phyloP scores from a whole-genome alignment of 2,888 invertebrate genomes.

The Hermaeophaga mercurialis region DNA sequence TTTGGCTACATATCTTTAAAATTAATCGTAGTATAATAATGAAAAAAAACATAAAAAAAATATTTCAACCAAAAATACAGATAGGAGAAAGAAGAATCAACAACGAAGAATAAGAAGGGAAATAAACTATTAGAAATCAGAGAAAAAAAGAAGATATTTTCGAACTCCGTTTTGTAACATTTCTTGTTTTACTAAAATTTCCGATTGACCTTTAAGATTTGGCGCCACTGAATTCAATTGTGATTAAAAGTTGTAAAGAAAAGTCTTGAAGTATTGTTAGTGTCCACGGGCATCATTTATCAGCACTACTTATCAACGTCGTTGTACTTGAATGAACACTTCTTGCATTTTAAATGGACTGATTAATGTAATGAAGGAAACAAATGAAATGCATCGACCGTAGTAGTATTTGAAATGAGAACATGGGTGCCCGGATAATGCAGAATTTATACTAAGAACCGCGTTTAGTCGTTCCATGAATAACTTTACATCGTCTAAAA shows the following conservation, averaged over 20 bases:
- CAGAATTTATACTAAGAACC: constrained; percentile 21
- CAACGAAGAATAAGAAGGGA: too few relatives aligned
- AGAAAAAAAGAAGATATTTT: too few relatives aligned
- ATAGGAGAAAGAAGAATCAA: too few relatives aligned
- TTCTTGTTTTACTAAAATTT: too few relatives aligned
- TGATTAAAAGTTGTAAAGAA: constrained; percentile 30
- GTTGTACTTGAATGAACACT: constrained; percentile 35
- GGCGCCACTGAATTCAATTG: constrained; percentile 23
- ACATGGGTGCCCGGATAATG: constrained; percentile 34
- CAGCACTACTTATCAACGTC: constrained; percentile 40
- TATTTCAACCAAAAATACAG: too few relatives aligned
- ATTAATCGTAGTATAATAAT: too few relatives aligned
- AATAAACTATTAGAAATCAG: too few relatives aligned
- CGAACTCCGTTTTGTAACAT: too few relatives aligned
- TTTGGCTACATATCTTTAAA: too few relatives aligned
- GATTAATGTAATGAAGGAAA: constrained; percentile 37
- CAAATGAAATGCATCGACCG: constrained; percentile 31
- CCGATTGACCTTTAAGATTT: too few relatives aligned
- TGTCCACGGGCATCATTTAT: constrained; percentile 36
- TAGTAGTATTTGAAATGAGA: constrained; percentile 22
- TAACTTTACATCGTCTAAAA: constrained; percentile 12
- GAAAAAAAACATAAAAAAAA: too few relatives aligned
- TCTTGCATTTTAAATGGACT: constrained; percentile 39
- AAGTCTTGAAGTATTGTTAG: constrained; percentile 37
- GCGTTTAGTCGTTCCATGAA: constrained; percentile 15